Evolutionary conservation across 2,797 vertebrate species (phyloP).

Genomic region (Enteromius unitaeniatus): DNA sequence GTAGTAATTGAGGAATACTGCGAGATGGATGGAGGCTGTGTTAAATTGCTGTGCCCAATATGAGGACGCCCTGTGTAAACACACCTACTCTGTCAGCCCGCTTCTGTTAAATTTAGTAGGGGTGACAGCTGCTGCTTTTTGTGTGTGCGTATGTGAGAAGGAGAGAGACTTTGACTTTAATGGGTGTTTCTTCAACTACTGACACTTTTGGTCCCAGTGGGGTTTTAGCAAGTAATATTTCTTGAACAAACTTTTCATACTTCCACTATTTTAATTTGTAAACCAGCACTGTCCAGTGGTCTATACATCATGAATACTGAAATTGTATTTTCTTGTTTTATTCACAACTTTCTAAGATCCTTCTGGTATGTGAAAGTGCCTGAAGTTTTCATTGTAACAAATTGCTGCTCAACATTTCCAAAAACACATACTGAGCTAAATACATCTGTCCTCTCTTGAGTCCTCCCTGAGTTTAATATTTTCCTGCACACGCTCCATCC

Average conservation of each 20-base stretch:
- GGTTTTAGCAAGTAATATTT: not conserved
- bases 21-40: conserved; percentile 7
- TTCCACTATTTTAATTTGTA: not conserved
- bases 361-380: not conserved
- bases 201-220: not conserved
- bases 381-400: not conserved
- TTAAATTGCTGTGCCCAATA: conserved; percentile 14
- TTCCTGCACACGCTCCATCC: conserved; percentile 39
- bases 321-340: no score
- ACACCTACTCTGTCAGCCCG: conserved; percentile 57
- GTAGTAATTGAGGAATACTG: conserved; percentile 37
- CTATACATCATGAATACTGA: not conserved
- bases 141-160: conserved; percentile 31
- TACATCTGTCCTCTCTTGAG: not conserved
- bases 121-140: conserved; percentile 72
- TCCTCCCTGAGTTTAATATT: conserved; percentile 22
- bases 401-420: not conserved
- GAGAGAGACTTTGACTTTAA: not conserved
- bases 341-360: no score
- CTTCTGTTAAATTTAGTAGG: conserved; percentile 75
- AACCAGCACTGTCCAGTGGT: not conserved
- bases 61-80: conserved; percentile 49
- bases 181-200: conserved; percentile 13
- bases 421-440: not conserved
- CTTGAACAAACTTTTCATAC: not conserved